These are phyloP conservation scores for Indri indri DNA, from an alignment of 2,113 vertebrate species.

Conservation along the genomic window DNA sequence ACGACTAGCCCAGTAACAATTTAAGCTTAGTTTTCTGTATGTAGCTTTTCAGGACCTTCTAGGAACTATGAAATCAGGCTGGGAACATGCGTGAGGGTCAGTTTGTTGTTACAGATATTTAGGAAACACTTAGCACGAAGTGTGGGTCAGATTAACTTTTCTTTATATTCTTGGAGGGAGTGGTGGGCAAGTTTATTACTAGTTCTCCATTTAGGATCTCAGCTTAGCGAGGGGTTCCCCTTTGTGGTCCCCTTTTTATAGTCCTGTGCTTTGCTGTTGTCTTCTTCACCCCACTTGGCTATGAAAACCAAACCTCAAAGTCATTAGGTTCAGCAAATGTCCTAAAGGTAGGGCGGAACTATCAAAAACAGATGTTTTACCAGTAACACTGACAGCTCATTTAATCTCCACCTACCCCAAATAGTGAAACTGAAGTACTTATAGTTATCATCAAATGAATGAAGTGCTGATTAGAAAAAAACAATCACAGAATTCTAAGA, in stretches of 20 bases:
- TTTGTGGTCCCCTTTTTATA: not conserved
- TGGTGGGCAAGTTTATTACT: not conserved
- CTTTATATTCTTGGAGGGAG: not conserved
- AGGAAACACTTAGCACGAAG: not conserved
- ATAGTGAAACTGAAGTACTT: not conserved
- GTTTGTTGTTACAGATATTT: not conserved
- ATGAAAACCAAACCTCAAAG: not conserved
- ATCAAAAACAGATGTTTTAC: not conserved
- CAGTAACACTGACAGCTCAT: not conserved
- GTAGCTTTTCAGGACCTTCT: not conserved
- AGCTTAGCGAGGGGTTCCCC: not conserved
- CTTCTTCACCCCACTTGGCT: not conserved
- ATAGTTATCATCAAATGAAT: not conserved
- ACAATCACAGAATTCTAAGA: not conserved
- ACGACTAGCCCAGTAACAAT: not conserved
- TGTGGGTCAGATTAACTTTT: not conserved
- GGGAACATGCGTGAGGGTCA: not conserved
- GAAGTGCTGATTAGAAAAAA: not conserved
- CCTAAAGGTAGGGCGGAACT: not conserved
- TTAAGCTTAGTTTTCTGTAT: not conserved
- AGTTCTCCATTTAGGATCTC: not conserved
- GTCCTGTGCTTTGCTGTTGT: not conserved
- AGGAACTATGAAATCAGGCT: not conserved
- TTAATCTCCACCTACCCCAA: not conserved
- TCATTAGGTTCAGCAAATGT: not conserved